Evolutionary conservation across 2,113 vertebrate genomes (phyloP).

Genomic region (Sitta europaea): DNA sequence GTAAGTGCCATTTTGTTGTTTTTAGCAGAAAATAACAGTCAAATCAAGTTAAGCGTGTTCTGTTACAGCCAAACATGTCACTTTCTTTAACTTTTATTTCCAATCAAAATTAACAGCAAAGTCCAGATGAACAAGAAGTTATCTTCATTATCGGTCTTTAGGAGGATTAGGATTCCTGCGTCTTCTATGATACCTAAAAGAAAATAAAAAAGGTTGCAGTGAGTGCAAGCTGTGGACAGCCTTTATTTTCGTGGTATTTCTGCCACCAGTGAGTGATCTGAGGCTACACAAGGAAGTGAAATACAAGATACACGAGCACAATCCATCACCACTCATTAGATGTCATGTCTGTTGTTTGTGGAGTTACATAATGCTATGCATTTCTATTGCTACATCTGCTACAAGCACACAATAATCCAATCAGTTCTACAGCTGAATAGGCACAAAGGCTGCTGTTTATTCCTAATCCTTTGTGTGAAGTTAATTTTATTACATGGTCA

Average conservation of each 20-base stretch:
- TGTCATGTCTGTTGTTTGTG: background rate
- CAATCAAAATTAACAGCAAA: background rate
- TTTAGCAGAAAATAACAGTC: background rate
- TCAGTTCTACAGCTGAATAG: background rate
- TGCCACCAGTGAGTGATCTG: background rate
- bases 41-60: background rate
- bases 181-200: conserved; percentile 66
- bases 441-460: background rate
- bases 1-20: rapidly evolving
- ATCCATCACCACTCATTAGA: background rate
- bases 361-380: background rate
- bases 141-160: conserved; percentile 54
- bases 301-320: background rate
- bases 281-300: background rate
- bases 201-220: background rate
- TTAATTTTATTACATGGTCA: background rate
- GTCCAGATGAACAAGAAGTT: background rate
- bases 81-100: conserved; percentile 1
- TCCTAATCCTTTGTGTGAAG: conserved; percentile 1
- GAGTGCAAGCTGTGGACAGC: background rate
- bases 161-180: conserved; percentile 64
- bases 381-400: background rate
- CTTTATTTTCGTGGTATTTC: background rate
- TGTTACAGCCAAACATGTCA: background rate
- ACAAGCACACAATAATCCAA: background rate